Evolutionary conservation across 2,888 invertebrate species (phyloP).

Genomic region (Euproctis similis): DNA sequence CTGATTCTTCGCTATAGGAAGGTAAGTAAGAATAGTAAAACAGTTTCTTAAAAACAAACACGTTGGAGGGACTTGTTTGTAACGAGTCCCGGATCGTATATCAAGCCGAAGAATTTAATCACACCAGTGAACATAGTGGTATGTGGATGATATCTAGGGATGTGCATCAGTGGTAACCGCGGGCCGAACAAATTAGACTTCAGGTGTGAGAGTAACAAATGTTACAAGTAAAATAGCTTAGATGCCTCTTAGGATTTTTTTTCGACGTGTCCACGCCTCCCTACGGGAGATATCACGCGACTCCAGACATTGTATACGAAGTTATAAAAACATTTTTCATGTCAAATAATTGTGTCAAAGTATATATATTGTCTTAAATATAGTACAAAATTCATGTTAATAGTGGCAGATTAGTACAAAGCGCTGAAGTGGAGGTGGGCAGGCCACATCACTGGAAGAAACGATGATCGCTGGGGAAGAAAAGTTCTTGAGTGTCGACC

Average conservation of each 20-base stretch:
- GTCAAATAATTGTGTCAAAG: conserved; percentile 50
- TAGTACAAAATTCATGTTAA: too few relatives aligned
- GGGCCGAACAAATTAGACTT: conserved; percentile 62
- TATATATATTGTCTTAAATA: too few relatives aligned
- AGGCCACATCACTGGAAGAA: too few relatives aligned
- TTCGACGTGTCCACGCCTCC: conserved; percentile 60
- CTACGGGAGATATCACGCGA: conserved; percentile 46
- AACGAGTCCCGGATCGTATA: conserved; percentile 40
- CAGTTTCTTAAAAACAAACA: too few relatives aligned
- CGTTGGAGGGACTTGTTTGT: too few relatives aligned
- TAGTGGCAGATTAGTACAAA: too few relatives aligned
- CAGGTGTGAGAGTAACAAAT: conserved; percentile 54
- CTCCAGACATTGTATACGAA: conserved; percentile 37
- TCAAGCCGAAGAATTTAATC: conserved; percentile 66
- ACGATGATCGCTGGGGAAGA: too few relatives aligned
- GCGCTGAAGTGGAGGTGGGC: too few relatives aligned
- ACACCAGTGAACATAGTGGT: conserved; percentile 55
- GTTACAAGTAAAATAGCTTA: conserved; percentile 71
- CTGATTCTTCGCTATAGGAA: conserved; percentile 33
- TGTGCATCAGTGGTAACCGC: conserved; percentile 52
- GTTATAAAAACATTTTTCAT: conserved; percentile 39
- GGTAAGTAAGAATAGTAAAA: too few relatives aligned
- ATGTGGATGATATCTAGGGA: conserved; percentile 64
- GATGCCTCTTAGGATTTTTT: conserved; percentile 66
- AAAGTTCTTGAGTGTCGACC: too few relatives aligned